Evolutionary conservation across 2,888 invertebrate species (phyloP).

Genomic region (Hyposoter didymator): DNA sequence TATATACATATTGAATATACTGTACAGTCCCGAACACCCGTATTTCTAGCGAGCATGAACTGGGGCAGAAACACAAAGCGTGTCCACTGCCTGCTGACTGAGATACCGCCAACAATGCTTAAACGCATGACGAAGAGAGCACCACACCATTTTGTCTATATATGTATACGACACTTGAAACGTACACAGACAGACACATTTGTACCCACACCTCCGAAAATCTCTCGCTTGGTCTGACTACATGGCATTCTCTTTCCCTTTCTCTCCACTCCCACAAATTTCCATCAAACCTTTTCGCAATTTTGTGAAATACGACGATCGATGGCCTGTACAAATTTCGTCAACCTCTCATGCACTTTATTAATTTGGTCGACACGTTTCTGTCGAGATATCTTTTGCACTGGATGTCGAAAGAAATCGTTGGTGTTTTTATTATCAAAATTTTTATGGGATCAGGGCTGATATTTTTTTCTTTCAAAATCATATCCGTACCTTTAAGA

Average conservation of each 20-base stretch:
- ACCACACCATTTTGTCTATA: slow-evolving; percentile 28
- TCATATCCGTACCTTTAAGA: neutral
- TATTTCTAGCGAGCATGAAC: slow-evolving; percentile 77
- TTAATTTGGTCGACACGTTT: slow-evolving; percentile 45
- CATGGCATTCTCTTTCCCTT: neutral
- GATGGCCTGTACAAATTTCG: slow-evolving; percentile 51
- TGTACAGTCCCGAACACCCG: slow-evolving; percentile 73
- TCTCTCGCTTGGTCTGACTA: neutral
- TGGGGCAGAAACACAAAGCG: slow-evolving; percentile 82
- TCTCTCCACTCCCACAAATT: slow-evolving; percentile 56
- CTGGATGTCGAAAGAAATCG: neutral
- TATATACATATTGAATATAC: slow-evolving; percentile 69
- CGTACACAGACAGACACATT: neutral
- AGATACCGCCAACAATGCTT: slow-evolving; percentile 81
- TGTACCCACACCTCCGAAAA: neutral
- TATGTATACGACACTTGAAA: slow-evolving; percentile 7
- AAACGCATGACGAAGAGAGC: slow-evolving; percentile 77
- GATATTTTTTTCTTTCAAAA: neutral
- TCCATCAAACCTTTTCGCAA: slow-evolving; percentile 62
- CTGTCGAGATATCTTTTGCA: slow-evolving; percentile 16
- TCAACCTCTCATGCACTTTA: slow-evolving; percentile 45
- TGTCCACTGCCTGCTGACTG: slow-evolving; percentile 77
- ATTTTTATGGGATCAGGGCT: neutral
- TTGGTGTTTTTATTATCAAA: neutral
- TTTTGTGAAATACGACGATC: slow-evolving; percentile 57